Evolutionary conservation across 2,888 invertebrate species (phyloP), one percentile per base, ranked within the genome.

Genomic region (Empis livida): DNA sequence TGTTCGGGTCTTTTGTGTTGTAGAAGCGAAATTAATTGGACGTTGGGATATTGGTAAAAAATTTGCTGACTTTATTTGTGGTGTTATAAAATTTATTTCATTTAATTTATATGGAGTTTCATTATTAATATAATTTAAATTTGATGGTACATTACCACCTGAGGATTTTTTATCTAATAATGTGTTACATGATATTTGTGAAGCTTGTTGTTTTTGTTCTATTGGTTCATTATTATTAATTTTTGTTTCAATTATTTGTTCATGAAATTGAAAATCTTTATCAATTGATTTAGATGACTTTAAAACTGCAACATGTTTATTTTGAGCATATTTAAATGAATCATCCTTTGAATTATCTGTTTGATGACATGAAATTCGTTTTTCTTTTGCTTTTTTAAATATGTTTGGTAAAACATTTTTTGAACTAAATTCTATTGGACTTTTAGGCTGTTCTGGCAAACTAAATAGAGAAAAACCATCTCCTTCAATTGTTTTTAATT

Each of bases 21-120:
- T 39, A 1, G 47, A 32, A 20, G 16, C 44, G 3, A 44, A 43
- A 20, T 30, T 27, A 8, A 37, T 11, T 6, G 14, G 44, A 10
- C 43, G 43, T 10, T 46, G 54, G 16, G 55, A 56, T 5, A 57
- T 50, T 3, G 56, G 56, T 49, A 35, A 35, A n/a, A 35, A 13
- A n/a, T 13, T 13, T 35, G 59, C 52, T 1, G 60, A 55, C 15
- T 61, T 57, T 40, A 67, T 56, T 52, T 67, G 66, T 5, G 68
- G 68, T 2, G 67, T 68, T 4, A 56, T 59, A 37, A 68, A 67
- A 41, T 64, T 59, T 1, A 50, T 32, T 10, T 65, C 64, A 1
- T 11, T 37, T 10, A 46, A 45, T 44, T 62, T 61, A n/a, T 57
- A 35, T 6, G 63, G 61, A 1, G 64, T 60, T 44, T 61, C 58